Percentiles rank a stretch among this genome's conserved stretches.
phyloP scores from a whole-genome alignment of 2,797 vertebrate genomes.

The Adelosebastes latens region DNA sequence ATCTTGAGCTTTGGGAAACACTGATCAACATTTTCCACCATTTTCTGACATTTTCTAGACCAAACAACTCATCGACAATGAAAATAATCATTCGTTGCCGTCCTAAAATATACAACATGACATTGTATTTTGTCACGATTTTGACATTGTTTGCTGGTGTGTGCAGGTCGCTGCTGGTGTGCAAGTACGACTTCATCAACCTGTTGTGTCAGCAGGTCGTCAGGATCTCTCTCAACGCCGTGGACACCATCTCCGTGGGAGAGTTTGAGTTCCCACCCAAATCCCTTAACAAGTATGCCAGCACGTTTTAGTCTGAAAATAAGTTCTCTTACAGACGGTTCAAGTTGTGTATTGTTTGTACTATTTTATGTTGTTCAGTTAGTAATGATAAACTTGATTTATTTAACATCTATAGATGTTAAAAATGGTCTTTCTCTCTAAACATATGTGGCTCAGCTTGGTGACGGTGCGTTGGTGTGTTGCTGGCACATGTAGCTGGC shows the following conservation, averaged over 20 bases:
- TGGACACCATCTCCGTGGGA: conserved; percentile 93
- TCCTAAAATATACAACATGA: background rate
- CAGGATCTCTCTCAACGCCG: conserved; percentile 87
- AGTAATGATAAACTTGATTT: background rate
- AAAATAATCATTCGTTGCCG: too few species aligned
- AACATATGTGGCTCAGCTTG: too few species aligned
- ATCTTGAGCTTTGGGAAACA: too few species aligned
- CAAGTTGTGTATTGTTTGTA: background rate
- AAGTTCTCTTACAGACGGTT: background rate
- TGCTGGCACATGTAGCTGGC: background rate
- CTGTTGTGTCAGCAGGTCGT: conserved; percentile 94
- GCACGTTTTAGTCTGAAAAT: background rate
- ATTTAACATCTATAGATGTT: background rate
- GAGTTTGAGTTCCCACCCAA: conserved; percentile 95
- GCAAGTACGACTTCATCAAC: conserved; percentile 98
- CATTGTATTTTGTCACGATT: background rate
- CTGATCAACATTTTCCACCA: too few species aligned
- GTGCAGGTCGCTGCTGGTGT: conserved; percentile 90
- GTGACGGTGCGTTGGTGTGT: too few species aligned
- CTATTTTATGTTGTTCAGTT: background rate
- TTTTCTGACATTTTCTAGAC: too few species aligned
- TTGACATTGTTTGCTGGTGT: background rate
- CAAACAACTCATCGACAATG: accelerated
- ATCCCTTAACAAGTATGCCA: conserved; percentile 92
- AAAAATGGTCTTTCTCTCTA: too few species aligned